Base-by-base conservation (phyloP, 2,888 invertebrate genomes). In the Gymnoscelis rufifasciata region DNA sequence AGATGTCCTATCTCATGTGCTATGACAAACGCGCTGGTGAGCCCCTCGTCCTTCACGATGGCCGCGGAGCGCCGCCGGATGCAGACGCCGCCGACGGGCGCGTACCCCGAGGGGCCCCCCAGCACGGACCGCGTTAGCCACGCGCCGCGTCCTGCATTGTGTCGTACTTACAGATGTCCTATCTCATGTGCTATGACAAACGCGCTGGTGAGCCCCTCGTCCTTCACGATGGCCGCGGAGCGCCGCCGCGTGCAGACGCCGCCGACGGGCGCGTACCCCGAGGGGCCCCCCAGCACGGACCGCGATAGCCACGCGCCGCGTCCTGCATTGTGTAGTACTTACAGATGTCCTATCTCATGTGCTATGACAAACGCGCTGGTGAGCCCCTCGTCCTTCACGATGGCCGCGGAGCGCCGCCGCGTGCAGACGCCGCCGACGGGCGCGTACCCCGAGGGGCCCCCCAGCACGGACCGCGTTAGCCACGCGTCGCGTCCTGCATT, bases 51-150 rank as follows among this genome's bases (percentile, higher is more conserved):
- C 30, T 92, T 89, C 66, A 92, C 92, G 30, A 94, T 88, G 8
- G 94, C 92, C 38, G 94, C 94, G 24, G 93, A 94, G 8, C 94
- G 78, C 28, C 90, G 82, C 0, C 91, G 90, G 51, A 93, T 91
- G 69, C 95, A 95, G 47, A 92, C 91, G 0, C 94, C 94, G 0
- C 92, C 92, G 1, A 94, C 93, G 0, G 93, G 93, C 19, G 94
- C 94, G 64, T 93, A 94, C 8, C 94, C 94, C 14, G 95, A 94
- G 0, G 94, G 94, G 1, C 94, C 93, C 0, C 93, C 94, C 7
- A 94, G 90, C 57, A 92, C 91, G 49, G 93, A 91, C 7, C 93
- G 84, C 1, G 95, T 94, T 60, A 95, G 69, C 92, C 94, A 94
- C 29, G 95, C 0, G 93, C 92, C 0, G 93, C 89, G 61, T 95